A percentile compares a stretch with the other conserved stretches of the same genome.
Conservation (phyloP, 2,888 invertebrate species). For the Octodonta nipae region DNA sequence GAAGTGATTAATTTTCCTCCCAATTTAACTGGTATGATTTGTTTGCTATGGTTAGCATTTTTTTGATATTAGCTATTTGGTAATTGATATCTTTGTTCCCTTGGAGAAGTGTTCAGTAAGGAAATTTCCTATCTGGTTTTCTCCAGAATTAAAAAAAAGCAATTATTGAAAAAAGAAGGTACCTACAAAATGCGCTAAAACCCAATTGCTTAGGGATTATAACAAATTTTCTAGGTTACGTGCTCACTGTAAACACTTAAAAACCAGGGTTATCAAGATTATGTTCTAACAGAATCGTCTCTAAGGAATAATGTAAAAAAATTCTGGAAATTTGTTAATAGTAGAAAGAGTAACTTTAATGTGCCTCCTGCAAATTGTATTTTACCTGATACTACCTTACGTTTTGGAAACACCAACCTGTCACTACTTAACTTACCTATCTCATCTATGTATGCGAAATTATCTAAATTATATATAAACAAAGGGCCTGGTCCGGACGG, state of each 20-base stretch:
- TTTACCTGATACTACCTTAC: neutral
- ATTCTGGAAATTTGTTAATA: too few species aligned
- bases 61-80: neutral
- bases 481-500: conserved; percentile 2
- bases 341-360: too few species aligned
- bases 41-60: neutral
- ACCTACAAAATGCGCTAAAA: neutral
- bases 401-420: neutral
- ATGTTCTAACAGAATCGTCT: neutral
- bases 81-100: neutral
- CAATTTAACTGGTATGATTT: neutral
- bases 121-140: conserved; percentile 1
- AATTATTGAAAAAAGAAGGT: neutral
- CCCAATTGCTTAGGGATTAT: neutral
- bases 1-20: neutral
- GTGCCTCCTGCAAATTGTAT: too few species aligned
- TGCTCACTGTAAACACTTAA: neutral
- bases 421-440: neutral
- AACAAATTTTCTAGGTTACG: neutral
- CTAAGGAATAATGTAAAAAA: too few species aligned
- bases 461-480: neutral
- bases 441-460: neutral
- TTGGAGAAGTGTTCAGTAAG: neutral
- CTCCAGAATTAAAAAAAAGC: neutral
- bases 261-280: neutral